Evolutionary conservation across 2,888 invertebrate genomes (phyloP).

Genomic region (Pachydiplax longipennis): DNA sequence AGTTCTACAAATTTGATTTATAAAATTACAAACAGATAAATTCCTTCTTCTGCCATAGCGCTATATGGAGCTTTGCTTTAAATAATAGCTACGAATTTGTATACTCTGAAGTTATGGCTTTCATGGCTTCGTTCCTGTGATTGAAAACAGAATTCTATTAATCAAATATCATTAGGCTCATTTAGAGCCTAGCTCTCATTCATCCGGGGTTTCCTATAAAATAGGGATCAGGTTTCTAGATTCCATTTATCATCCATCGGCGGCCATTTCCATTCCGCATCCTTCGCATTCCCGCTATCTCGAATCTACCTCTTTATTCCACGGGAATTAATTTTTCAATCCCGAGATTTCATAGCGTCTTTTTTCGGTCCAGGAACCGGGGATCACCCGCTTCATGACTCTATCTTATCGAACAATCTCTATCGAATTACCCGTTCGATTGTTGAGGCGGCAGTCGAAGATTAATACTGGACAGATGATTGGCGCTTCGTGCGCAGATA

Average conservation of each 20-base stretch:
- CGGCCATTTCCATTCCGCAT: neutral
- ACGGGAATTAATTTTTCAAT: constrained; percentile 24
- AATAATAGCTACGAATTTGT: no score
- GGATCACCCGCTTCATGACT: neutral
- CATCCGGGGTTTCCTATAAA: no score
- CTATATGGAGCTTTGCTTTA: no score
- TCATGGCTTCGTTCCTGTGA: no score
- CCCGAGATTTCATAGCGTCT: neutral
- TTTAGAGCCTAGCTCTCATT: no score
- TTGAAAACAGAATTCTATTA: no score
- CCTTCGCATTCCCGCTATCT: constrained; percentile 12
- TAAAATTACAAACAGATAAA: no score
- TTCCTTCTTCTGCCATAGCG: no score
- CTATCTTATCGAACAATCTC: constrained; percentile 31
- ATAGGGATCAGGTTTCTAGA: neutral
- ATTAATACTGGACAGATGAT: constrained; percentile 30
- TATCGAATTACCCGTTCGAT: constrained; percentile 34
- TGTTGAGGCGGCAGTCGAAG: constrained; percentile 15
- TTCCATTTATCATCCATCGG: neutral
- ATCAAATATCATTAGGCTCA: no score
- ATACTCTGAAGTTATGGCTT: no score
- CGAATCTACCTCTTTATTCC: constrained; percentile 25
- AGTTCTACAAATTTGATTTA: no score
- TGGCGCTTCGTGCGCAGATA: constrained; percentile 38
- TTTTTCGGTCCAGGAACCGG: neutral